Conservation (phyloP, 2,888 invertebrate genomes). For the Xanthorhoe designata region DNA sequence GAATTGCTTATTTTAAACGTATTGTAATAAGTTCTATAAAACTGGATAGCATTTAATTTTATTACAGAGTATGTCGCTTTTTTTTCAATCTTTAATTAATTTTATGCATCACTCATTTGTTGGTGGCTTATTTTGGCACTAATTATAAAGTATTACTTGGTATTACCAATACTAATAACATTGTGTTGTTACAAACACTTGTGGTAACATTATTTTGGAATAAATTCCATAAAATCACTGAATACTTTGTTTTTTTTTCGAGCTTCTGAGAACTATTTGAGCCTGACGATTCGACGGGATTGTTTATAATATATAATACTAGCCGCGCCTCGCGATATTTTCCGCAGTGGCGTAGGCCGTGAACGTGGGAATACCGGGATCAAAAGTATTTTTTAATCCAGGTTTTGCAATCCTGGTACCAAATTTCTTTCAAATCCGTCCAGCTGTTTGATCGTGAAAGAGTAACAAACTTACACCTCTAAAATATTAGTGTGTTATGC, state of each 20-base stretch:
- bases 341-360: too few species aligned
- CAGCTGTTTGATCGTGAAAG: too few species aligned
- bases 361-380: too few species aligned
- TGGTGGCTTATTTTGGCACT: slow-evolving; percentile 27
- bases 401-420: too few species aligned
- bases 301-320: too few species aligned
- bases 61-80: slow-evolving; percentile 22
- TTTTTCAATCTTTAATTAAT: slow-evolving; percentile 19
- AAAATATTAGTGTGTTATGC: too few species aligned
- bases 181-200: slow-evolving; percentile 24
- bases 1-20: slow-evolving; percentile 44
- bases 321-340: too few species aligned
- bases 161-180: too few species aligned
- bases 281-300: too few species aligned
- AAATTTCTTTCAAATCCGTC: too few species aligned
- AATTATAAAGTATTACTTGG: slow-evolving; percentile 26
- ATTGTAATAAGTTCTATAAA: slow-evolving; percentile 46
- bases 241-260: not conserved
- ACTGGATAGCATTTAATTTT: slow-evolving; percentile 27
- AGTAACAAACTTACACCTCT: too few species aligned
- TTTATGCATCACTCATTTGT: slow-evolving; percentile 23
- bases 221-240: slow-evolving; percentile 5
- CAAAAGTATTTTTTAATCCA: too few species aligned
- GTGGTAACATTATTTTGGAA: slow-evolving; percentile 20
- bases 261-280: not conserved